Percentiles rank a stretch among this genome's conserved stretches.
phyloP scores from a whole-genome alignment of 2,797 vertebrate genomes.

The Bradypodion ventrale region DNA sequence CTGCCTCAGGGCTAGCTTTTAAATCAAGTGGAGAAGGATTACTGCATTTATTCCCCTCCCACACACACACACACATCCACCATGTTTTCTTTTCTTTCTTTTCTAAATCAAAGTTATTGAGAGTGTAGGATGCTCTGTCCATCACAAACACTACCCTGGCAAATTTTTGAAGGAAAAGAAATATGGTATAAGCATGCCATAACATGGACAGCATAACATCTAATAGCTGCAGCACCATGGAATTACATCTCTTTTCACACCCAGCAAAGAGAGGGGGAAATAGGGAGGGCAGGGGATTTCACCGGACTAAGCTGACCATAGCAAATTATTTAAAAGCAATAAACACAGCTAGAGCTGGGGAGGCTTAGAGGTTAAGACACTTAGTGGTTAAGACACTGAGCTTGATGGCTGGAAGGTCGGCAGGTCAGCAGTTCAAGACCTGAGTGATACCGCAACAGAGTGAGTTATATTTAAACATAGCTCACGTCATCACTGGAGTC shows the following conservation, averaged over 20 bases:
- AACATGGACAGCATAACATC: background rate
- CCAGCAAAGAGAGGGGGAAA: background rate
- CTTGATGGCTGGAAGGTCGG: too few relatives aligned
- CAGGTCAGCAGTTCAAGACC: too few relatives aligned
- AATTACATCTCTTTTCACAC: background rate
- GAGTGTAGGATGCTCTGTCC: background rate
- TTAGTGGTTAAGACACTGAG: too few relatives aligned
- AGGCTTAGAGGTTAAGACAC: too few relatives aligned
- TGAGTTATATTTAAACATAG: too few relatives aligned
- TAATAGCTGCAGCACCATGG: background rate
- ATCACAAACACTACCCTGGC: background rate
- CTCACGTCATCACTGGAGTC: too few relatives aligned
- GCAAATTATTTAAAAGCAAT: background rate
- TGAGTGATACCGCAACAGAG: too few relatives aligned
- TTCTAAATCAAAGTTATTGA: background rate
- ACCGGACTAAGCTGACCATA: background rate
- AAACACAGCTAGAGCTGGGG: background rate
- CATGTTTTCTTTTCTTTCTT: background rate
- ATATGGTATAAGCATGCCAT: background rate
- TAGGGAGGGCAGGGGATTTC: background rate
- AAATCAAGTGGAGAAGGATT: background rate
- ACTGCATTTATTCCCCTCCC: background rate
- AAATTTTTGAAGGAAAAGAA: too few relatives aligned
- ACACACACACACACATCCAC: too few relatives aligned
- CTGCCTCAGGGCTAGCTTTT: background rate